Conservation (phyloP, 2,113 vertebrate species). For the Oenanthe melanoleuca region DNA sequence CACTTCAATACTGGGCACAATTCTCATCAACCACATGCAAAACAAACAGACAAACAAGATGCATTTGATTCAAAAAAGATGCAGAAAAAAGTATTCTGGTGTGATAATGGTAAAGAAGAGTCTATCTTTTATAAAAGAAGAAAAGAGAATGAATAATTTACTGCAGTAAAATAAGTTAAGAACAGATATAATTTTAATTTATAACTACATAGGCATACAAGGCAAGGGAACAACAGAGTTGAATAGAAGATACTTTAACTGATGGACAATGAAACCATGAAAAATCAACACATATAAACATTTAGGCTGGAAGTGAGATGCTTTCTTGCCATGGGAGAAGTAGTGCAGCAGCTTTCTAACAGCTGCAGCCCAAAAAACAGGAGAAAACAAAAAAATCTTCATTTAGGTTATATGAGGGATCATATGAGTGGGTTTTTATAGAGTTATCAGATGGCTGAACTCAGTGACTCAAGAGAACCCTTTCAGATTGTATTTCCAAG, state of each 20-base stretch:
- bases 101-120: background rate
- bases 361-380: background rate
- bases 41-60: background rate
- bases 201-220: background rate
- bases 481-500: background rate
- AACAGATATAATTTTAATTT: background rate
- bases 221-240: background rate
- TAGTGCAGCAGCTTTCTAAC: constrained; percentile 2
- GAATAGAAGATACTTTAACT: constrained; percentile 5
- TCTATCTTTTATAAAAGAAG: background rate
- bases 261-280: background rate
- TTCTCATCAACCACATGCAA: background rate
- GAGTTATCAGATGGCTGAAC: background rate
- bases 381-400: constrained; percentile 14
- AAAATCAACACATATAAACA: constrained; percentile 34
- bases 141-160: background rate
- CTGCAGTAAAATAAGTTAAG: background rate
- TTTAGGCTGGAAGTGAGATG: background rate
- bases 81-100: background rate
- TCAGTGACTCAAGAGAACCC: background rate
- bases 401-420: background rate
- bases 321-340: constrained; percentile 33
- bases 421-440: background rate
- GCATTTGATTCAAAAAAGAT: background rate
- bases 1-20: background rate